Percentiles rank a stretch among this genome's conserved stretches.
Evolutionary conservation across 1,140 invertebrate species (phyloP).

Genomic region (Drosophila trapezifrons): DNA sequence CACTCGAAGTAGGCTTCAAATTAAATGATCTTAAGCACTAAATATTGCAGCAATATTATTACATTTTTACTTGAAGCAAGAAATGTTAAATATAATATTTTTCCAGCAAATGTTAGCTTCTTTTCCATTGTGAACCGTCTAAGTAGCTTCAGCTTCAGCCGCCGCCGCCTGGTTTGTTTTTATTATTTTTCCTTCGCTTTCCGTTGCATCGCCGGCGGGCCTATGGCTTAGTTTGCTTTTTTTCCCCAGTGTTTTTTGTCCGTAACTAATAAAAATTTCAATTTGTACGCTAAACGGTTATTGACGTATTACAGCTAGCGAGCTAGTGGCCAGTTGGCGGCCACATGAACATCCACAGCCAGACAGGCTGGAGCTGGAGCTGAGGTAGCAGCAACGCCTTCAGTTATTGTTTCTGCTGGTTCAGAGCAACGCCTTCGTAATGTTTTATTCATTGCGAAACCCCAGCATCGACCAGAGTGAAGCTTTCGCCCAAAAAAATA

Average conservation of each 20-base stretch:
- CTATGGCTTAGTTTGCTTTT: constrained; percentile 71
- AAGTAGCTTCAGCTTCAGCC: constrained; percentile 51
- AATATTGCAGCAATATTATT: too few relatives aligned
- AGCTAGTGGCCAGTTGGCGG: constrained; percentile 9
- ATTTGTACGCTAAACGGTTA: constrained; percentile 83
- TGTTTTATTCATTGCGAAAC: constrained; percentile 75
- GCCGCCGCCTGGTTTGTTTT: constrained; percentile 38
- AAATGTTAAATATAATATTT: not conserved
- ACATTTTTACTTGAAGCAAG: too few relatives aligned
- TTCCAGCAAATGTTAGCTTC: too few relatives aligned
- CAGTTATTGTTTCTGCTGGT: constrained; percentile 78
- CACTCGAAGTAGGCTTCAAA: too few relatives aligned
- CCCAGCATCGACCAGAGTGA: constrained; percentile 8
- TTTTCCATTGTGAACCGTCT: constrained; percentile 37
- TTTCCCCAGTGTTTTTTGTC: constrained; percentile 49
- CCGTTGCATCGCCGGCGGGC: constrained; percentile 66
- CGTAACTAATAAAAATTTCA: constrained; percentile 83
- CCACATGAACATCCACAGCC: constrained; percentile 22
- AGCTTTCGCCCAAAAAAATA: constrained; percentile 52
- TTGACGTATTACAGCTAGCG: constrained; percentile 79
- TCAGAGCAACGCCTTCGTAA: constrained; percentile 77
- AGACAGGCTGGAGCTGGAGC: constrained; percentile 25
- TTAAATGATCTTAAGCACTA: too few relatives aligned
- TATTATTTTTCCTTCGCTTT: constrained; percentile 42
- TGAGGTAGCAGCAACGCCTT: constrained; percentile 77